phyloP scores from a whole-genome alignment of 35 echinoderm and acorn worm genomes.

The Apostichopus parvimensis region DNA sequence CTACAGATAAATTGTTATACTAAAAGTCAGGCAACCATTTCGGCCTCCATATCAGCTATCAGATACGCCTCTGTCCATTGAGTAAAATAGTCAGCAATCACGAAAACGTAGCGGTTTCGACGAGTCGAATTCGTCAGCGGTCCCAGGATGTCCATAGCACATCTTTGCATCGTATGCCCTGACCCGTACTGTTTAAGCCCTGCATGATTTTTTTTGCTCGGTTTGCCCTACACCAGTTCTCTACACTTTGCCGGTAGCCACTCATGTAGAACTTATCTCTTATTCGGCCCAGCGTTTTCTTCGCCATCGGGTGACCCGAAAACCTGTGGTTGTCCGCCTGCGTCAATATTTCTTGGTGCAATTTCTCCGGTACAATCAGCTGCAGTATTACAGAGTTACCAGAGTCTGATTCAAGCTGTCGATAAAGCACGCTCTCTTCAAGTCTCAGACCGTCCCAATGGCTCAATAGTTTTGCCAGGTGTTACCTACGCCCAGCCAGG shows the following conservation, averaged over 20 bases:
- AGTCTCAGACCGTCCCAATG: constrained; percentile 59
- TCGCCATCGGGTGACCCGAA: constrained; percentile 51
- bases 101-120: constrained; percentile 44
- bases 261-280: constrained; percentile 49
- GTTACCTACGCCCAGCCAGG: neutral
- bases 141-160: constrained; percentile 54
- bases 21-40: constrained; percentile 25
- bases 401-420: constrained; percentile 50
- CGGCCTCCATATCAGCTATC: constrained; percentile 57
- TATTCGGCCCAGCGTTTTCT: constrained; percentile 52
- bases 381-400: constrained; percentile 2
- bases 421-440: constrained; percentile 42
- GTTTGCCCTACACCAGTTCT: constrained; percentile 19
- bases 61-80: constrained; percentile 63
- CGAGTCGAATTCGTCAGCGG: constrained; percentile 2
- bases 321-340: constrained; percentile 45
- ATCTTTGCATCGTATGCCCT: constrained; percentile 36
- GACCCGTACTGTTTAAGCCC: constrained; percentile 5
- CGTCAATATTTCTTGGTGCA: constrained; percentile 15
- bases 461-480: constrained; percentile 54
- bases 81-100: constrained; percentile 61
- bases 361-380: constrained; percentile 38
- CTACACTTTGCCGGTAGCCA: constrained; percentile 43
- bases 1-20: constrained; percentile 28
- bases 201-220: constrained; percentile 25